Conservation (phyloP, 1,140 invertebrate genomes). For the Caenorhabditis brenneri region DNA sequence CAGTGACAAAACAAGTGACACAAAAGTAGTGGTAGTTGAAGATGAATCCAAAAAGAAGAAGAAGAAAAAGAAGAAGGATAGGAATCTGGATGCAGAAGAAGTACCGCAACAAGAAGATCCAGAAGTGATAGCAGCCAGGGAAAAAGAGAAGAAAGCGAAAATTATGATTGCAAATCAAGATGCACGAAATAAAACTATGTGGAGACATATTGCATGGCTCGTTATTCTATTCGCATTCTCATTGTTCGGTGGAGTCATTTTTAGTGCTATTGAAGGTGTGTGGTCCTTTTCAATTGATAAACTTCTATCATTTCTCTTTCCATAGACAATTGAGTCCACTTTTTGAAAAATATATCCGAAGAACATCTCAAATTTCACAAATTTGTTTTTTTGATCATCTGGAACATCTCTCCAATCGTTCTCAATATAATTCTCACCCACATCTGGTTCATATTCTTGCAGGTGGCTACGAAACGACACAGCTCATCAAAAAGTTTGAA, state of each 20-base stretch:
- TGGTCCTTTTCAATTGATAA: too few relatives aligned
- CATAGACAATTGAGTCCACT: too few relatives aligned
- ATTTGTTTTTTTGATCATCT: neutral
- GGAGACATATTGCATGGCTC: conserved; percentile 48
- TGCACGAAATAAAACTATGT: conserved; percentile 50
- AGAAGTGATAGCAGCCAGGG: neutral
- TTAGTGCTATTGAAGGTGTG: conserved; percentile 53
- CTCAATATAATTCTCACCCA: neutral
- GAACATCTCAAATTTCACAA: too few relatives aligned
- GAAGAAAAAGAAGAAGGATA: conserved; percentile 40
- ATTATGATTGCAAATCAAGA: conserved; percentile 46
- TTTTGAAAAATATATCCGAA: too few relatives aligned
- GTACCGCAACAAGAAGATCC: conserved; percentile 15
- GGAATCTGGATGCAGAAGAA: conserved; percentile 9
- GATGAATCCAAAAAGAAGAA: conserved; percentile 44
- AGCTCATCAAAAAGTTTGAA: conserved; percentile 46
- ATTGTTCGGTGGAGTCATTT: conserved; percentile 50
- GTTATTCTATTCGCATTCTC: conserved; percentile 51
- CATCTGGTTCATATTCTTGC: conserved; percentile 16
- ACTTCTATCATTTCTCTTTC: too few relatives aligned
- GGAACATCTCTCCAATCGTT: neutral
- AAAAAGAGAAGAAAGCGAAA: conserved; percentile 40
- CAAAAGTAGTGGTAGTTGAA: conserved; percentile 28
- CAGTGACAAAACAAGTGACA: neutral
- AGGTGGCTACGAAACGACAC: conserved; percentile 50